Base-by-base conservation (phyloP, 1,140 invertebrate genomes). In the Leptinotarsa texana region DNA sequence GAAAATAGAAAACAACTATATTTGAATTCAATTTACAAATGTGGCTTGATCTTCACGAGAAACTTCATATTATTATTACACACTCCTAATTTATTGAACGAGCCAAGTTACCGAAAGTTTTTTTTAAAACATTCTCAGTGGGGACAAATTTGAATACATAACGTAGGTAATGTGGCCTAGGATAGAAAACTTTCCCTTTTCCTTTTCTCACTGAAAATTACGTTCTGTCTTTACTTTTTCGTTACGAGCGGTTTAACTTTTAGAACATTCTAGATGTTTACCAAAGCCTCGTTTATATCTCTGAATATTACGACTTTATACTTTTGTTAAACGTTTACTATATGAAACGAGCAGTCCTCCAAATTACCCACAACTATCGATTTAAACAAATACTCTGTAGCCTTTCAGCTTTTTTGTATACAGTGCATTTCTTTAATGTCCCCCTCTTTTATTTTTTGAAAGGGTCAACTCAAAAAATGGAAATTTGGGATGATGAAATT, bases 131-230 rank as follows among this genome's bases (percentile, higher is more conserved):
- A 24, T 18, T 61, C 15, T 48, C 24, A 61, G 49, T 48, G 18
- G 24, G n/a, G 21, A 48, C 6, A 21, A 57, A 70, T 70, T 70
- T 70, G 48, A 61, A 70, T 70, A 61, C 51, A 70, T 57, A 3
- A 27, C 69, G 5, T 17, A 24, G 21, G 3, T 70, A 61, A 70
- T 61, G 24, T 24, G 18, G 49, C 22, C 13, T 70, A 21, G 69
- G 3, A 70, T 70, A 51, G 33, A 42, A 51, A 70, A 49, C 49
- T 70, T 33, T 27, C 22, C 63, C 63, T 65, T 65, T 65, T 65
- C 15, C 13, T 27, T 27, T 22, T 13, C 67, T 69, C 17, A 4
- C 67, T 33, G 13, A 13, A 27, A 48, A 21, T 17, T 49, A 15
- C 17, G 17, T 27, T 66, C 15, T 47, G 48, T n/a, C 24, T 69